Conservation (phyloP, 2,113 vertebrate genomes). For the Charadrius vociferus region DNA sequence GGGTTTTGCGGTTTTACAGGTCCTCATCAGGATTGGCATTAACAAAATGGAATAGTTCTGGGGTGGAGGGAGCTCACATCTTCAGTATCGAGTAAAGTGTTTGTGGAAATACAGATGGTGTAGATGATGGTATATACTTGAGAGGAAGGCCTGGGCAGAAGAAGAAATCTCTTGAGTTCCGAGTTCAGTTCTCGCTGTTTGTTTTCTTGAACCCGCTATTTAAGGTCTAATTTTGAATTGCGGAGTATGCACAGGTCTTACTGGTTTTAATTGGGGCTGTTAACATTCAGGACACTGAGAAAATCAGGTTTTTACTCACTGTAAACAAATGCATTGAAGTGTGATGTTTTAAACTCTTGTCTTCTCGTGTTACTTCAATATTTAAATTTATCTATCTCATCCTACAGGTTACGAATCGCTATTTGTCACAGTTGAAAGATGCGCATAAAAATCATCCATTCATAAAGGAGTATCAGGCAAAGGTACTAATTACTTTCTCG, state of each 20-base stretch:
- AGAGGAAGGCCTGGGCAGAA: not conserved
- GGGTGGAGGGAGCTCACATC: rapidly evolving
- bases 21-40: not conserved
- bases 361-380: rapidly evolving
- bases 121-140: no score
- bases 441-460: constrained; percentile 90
- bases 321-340: no score
- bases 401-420: constrained; percentile 89
- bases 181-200: not conserved
- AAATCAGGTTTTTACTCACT: not conserved
- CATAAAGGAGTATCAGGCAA: constrained; percentile 91
- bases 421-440: constrained; percentile 94
- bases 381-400: not conserved
- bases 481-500: constrained; percentile 73
- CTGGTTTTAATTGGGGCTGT: not conserved
- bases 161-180: not conserved
- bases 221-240: not conserved
- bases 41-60: rapidly evolving
- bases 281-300: rapidly evolving
- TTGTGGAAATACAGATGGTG: not conserved
- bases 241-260: rapidly evolving
- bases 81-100: rapidly evolving
- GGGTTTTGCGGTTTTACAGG: rapidly evolving
- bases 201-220: rapidly evolving
- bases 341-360: not conserved